Conservation (phyloP, 2,888 invertebrate genomes). For the Eupithecia subfuscata region DNA sequence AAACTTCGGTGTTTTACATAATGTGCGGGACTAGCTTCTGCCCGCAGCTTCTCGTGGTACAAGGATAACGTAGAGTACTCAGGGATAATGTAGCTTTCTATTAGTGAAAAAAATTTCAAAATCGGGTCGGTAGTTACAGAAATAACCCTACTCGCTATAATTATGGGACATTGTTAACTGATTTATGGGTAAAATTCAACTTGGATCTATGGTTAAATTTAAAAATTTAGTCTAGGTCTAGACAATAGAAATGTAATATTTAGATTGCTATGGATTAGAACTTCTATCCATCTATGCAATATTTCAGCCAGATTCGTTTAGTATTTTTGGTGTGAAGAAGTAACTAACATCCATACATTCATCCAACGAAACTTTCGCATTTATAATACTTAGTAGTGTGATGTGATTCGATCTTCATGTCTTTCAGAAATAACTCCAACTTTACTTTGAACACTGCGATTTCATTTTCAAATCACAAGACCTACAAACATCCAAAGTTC, state of each 20-base stretch:
- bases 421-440: neutral
- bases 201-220: too few species aligned
- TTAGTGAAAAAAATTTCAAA: constrained; percentile 4
- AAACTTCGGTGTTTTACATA: constrained; percentile 3
- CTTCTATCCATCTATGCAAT: neutral
- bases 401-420: too few species aligned
- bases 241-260: too few species aligned
- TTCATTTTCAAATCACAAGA: too few species aligned
- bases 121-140: neutral
- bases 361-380: neutral
- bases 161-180: too few species aligned
- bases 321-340: neutral
- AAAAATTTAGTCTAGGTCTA: too few species aligned
- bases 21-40: neutral
- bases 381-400: neutral
- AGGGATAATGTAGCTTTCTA: neutral
- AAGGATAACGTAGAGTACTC: neutral
- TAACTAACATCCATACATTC: too few species aligned
- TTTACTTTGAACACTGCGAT: neutral
- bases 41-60: neutral
- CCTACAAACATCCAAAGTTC: neutral
- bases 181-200: too few species aligned
- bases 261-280: too few species aligned
- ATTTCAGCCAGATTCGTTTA: too few species aligned
- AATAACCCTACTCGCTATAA: neutral